These are phyloP conservation scores for Andrena flavipes DNA, from an alignment of 2,888 invertebrate genomes.

Conservation along the genomic window DNA sequence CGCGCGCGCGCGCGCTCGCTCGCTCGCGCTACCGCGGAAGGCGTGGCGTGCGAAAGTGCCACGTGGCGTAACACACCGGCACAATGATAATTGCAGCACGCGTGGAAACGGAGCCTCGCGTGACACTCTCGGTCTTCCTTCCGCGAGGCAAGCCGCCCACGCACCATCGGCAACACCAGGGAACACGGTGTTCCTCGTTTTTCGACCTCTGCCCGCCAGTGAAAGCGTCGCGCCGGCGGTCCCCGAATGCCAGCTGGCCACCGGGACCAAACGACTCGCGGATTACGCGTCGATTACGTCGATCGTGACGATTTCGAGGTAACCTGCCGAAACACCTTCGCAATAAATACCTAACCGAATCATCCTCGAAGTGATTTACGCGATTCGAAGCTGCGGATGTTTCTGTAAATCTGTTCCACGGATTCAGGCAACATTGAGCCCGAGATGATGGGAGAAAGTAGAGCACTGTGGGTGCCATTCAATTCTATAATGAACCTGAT, in stretches of 20 bases:
- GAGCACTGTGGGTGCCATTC: no score
- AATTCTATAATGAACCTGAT: no score
- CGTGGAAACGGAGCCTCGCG: slow-evolving; percentile 53
- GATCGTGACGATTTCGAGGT: background rate
- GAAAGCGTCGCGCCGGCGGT: slow-evolving; percentile 28
- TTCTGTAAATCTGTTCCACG: no score
- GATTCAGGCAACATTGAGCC: no score
- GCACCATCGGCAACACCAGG: slow-evolving; percentile 9
- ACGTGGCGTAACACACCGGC: slow-evolving; percentile 59
- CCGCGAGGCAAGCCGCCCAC: slow-evolving; percentile 36
- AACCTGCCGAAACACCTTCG: no score
- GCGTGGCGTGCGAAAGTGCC: slow-evolving; percentile 64
- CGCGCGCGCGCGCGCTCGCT: background rate
- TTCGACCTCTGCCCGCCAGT: slow-evolving; percentile 36
- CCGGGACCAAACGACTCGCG: background rate
- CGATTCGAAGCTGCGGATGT: no score
- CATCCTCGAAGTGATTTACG: no score
- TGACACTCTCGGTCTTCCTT: slow-evolving; percentile 52
- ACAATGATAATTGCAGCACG: slow-evolving; percentile 58
- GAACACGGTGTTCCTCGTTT: slow-evolving; percentile 25
- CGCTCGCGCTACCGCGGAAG: slow-evolving; percentile 41
- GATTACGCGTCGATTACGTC: background rate
- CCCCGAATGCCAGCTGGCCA: background rate
- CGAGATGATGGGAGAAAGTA: no score
- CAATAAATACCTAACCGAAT: no score